Base-by-base conservation (phyloP, 2,797 vertebrate genomes). In the Sebastes umbrosus region DNA sequence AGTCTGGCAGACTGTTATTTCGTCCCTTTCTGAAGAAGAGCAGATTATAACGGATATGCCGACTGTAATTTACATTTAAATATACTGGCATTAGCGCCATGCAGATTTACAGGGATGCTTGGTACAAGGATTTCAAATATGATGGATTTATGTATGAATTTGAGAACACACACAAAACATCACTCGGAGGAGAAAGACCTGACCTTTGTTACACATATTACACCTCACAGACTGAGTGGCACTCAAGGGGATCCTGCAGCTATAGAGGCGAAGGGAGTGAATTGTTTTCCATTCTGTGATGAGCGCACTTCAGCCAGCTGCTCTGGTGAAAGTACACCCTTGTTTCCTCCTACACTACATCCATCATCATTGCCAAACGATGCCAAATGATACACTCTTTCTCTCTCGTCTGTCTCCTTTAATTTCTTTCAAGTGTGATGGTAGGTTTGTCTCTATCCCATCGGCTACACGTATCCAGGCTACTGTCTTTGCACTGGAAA, bases 221-320 rank as follows among this genome's bases (percentile, higher is more conserved):
- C 27, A 27, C 22, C 72, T 70, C 67, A 65, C 68, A 75, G 54
- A 57, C 57, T 74, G 71, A 88, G 79, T 68, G 74, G 54, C 24
- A 74, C 77, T 86, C 27, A 69, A 79, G 76, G 73, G 77, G 70
- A 72, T 22, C 70, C 31, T 50, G 77, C 79, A 62, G 67, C 77
- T 79, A 46, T 20, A 16, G 27, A 83, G 76, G 73, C 8, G 2
- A 66, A 46, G 50, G 46, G 25, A 73, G 29, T 27, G 24, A 27
- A 80, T 80, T 81, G 73, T 71, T 88, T 90, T 82, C 66, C 70
- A 79, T 79, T 87, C 69, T 78, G 54, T 46, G 58, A 80, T 79
- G 54, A 88, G 73, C 5, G 18, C 68, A 69, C 92, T 93, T 85
- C 67, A 92, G 73, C 18, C 58, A 4, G 65, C 71, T 73, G 20